These are phyloP conservation scores for Acanthosepion pharaonis DNA, from an alignment of 2,888 invertebrate genomes.

Conservation along the genomic window DNA sequence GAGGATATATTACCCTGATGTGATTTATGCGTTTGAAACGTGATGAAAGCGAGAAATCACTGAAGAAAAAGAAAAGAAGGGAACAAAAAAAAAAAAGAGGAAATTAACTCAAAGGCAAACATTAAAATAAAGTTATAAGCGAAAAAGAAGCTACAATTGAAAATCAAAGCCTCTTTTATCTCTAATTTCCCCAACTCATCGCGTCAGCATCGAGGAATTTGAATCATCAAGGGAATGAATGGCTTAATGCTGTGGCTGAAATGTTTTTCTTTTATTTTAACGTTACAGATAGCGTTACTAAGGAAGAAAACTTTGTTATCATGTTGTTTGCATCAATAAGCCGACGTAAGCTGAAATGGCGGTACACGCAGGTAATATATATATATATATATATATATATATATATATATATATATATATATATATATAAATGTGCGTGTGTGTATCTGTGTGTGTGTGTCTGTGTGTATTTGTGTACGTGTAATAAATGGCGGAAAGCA, in stretches of 20 bases:
- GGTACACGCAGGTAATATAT: too few relatives aligned
- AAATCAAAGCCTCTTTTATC: not conserved
- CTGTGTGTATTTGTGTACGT: too few relatives aligned
- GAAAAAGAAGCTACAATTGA: not conserved
- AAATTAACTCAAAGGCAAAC: not conserved
- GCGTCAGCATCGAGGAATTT: not conserved
- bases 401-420: too few relatives aligned
- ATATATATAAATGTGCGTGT: too few relatives aligned
- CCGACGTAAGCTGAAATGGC: not conserved
- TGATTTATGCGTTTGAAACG: too few relatives aligned
- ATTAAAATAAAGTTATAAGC: not conserved
- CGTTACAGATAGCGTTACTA: not conserved
- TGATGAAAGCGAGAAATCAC: not conserved
- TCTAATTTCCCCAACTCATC: not conserved
- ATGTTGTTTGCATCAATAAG: not conserved
- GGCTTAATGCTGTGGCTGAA: not conserved
- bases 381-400: too few relatives aligned
- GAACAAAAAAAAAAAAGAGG: not conserved
- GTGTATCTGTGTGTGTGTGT: too few relatives aligned
- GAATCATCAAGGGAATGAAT: not conserved
- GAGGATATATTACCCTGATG: too few relatives aligned
- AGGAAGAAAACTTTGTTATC: not conserved
- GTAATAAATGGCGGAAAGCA: too few relatives aligned
- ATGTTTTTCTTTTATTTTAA: not conserved
- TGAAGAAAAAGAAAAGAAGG: not conserved